Percentiles rank a stretch among this genome's conserved stretches.
Conservation (phyloP, 1,140 invertebrate genomes). For the Coptotermes formosanus region DNA sequence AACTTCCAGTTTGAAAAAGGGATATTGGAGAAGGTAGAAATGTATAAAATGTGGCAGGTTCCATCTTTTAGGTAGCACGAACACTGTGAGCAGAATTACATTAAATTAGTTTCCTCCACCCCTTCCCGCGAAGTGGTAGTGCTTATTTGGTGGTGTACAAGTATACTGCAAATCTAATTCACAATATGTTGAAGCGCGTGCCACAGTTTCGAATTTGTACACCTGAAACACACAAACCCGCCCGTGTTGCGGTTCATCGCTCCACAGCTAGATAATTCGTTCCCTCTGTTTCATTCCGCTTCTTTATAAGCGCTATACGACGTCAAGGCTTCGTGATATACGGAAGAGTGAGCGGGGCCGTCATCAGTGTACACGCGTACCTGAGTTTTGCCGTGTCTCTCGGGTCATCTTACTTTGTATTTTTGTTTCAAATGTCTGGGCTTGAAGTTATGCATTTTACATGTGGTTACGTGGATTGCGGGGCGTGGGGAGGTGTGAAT, state of each 20-base stretch:
- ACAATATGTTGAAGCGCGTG: no score
- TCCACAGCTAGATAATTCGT: background rate
- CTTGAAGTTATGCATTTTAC: background rate
- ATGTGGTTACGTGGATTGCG: background rate
- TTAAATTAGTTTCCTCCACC: no score
- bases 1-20: no score
- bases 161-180: no score
- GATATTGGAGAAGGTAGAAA: no score
- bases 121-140: no score
- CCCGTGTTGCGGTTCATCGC: background rate
- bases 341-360: background rate
- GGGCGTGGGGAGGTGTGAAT: background rate
- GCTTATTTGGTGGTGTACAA: no score
- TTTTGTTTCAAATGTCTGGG: background rate
- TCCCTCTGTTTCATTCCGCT: background rate
- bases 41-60: no score
- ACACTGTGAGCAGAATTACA: no score
- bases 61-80: no score
- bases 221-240: background rate
- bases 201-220: no score
- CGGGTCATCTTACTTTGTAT: background rate
- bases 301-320: background rate
- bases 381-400: background rate
- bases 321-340: background rate
- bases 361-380: background rate